Evolutionary conservation across 2,888 invertebrate genomes (phyloP).

Genomic region (Helleia helle): DNA sequence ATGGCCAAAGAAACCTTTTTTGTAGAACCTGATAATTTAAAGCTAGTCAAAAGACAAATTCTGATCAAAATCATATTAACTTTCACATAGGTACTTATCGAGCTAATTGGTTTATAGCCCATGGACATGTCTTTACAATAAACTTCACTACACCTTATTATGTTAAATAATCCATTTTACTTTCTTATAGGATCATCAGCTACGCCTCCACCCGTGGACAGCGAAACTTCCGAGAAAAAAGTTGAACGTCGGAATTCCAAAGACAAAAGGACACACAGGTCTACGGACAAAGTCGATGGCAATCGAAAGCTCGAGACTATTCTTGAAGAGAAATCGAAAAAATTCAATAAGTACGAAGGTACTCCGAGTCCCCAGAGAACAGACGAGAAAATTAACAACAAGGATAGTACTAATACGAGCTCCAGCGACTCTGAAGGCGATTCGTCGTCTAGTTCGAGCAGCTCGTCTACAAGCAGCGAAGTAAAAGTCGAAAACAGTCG

Average conservation of each 20-base stretch:
- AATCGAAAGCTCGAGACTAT: constrained; percentile 43
- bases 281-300: constrained; percentile 43
- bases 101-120: too few relatives aligned
- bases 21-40: too few relatives aligned
- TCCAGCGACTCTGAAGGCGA: constrained; percentile 56
- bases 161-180: too few relatives aligned
- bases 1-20: too few relatives aligned
- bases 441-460: constrained; percentile 39
- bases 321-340: constrained; percentile 46
- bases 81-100: too few relatives aligned
- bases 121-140: too few relatives aligned
- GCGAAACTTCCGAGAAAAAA: constrained; percentile 51
- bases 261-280: constrained; percentile 32
- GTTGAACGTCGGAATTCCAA: constrained; percentile 42
- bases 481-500: constrained; percentile 34
- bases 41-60: too few relatives aligned
- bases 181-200: constrained; percentile 42
- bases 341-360: constrained; percentile 37
- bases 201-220: constrained; percentile 46
- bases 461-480: constrained; percentile 37
- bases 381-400: constrained; percentile 30
- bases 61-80: too few relatives aligned
- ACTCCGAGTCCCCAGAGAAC: constrained; percentile 47
- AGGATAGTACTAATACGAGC: constrained; percentile 49
- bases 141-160: too few relatives aligned